phyloP scores from a whole-genome alignment of 2,113 vertebrate genomes.

The Suricata suricatta region DNA sequence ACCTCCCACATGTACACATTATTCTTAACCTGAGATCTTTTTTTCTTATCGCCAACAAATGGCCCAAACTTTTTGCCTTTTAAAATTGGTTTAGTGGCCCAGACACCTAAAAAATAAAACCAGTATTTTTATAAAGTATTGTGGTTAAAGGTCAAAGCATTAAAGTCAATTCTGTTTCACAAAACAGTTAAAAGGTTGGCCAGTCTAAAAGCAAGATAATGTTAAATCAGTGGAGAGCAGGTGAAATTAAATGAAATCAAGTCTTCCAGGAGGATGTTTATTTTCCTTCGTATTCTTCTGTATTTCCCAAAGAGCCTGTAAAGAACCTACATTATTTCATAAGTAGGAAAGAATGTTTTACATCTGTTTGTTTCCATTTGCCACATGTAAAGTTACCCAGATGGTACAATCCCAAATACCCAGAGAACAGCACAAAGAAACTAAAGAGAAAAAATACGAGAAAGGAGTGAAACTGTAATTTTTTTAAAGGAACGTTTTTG shows the following conservation, averaged over 20 bases:
- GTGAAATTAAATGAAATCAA: not conserved
- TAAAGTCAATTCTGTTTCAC: slow-evolving; percentile 42
- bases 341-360: not conserved
- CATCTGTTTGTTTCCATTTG: not conserved
- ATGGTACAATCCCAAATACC: not conserved
- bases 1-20: slow-evolving; percentile 99
- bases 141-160: slow-evolving; percentile 24
- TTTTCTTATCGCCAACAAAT: slow-evolving; percentile 95
- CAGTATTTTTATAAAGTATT: slow-evolving; percentile 54
- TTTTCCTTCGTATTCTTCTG: not conserved
- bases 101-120: slow-evolving; percentile 89
- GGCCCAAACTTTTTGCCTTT: slow-evolving; percentile 96
- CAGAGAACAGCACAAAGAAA: slow-evolving; percentile 13
- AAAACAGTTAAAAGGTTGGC: not conserved
- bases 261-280: not conserved
- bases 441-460: not conserved
- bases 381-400: slow-evolving; percentile 15
- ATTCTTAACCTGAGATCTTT: slow-evolving; percentile 95
- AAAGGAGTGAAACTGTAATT: not conserved
- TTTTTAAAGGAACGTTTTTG: no score
- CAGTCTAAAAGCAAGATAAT: slow-evolving; percentile 10
- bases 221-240: not conserved
- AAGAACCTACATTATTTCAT: not conserved
- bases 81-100: slow-evolving; percentile 92
- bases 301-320: not conserved